Base-by-base conservation (phyloP, 2,888 invertebrate species). In the Phorcus lineatus region DNA sequence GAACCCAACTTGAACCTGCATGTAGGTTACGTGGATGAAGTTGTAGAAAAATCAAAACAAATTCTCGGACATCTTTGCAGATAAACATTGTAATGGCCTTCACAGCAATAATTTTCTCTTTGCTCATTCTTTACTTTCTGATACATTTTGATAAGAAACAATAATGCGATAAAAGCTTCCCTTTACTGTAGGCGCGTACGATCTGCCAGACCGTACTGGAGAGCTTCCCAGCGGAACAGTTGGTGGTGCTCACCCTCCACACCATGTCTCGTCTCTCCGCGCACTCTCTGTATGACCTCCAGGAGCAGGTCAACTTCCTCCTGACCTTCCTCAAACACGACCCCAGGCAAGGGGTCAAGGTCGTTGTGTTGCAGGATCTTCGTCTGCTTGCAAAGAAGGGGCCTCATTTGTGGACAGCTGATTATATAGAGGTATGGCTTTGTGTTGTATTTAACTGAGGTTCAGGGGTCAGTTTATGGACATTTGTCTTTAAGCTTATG, bases 201-300 rank as follows among this genome's bases (percentile, higher is more conserved):
- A 92, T 97, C 2, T 97, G 97, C 88, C 94, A 95, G 82, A 95
- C 96, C 87, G 93, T 97, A 55, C 93, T 97, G 80, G 95, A 95
- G 7, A 96, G 95, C 91, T 97, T 96, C 94, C 96, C 97, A 13
- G 95, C 96, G 0, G 95, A 96, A 89, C 96, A 96, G 92, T 96
- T 97, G 92, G 96, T 97, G 0, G 94, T 96, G 3, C 96, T 97
- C 0, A 97, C 97, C 62, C 94, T 98, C 57, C 96, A 96, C 86
- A 97, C 98, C 0, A 94, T 98, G 79, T 98, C 98, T 0, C 96
- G 97, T 83, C 94, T 99, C 11, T 97, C 98, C 0, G 95, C 96
- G 0, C 96, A 97, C 70, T 98, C 98, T 0, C 95, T 98, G 16
- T 96, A 97, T 0, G 97, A 98, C 93, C 96, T 98, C 62, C 97